Evolutionary conservation across 2,113 vertebrate genomes (phyloP).

Genomic region (Sterrhoptilus dennistouni): DNA sequence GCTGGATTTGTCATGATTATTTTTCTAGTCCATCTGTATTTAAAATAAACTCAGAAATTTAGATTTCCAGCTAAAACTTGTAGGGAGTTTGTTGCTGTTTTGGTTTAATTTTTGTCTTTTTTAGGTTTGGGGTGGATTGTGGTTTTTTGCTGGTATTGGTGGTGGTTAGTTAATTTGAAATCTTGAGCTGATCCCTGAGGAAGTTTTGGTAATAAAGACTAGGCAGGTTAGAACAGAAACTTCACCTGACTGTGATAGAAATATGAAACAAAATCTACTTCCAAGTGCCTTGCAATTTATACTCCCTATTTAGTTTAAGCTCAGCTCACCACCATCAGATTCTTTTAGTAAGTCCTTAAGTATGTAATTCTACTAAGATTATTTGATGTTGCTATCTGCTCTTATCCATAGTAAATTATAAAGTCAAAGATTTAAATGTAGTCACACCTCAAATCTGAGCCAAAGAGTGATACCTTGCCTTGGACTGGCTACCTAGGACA

Average conservation of each 20-base stretch:
- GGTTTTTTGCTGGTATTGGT: background rate
- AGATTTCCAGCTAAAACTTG: background rate
- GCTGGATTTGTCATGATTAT: background rate
- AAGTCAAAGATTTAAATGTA: background rate
- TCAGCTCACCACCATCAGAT: background rate
- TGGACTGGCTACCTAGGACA: background rate
- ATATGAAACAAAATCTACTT: background rate
- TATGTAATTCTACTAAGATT: background rate
- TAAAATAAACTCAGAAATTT: background rate
- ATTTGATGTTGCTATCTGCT: background rate
- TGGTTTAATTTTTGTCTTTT: background rate
- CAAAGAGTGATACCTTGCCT: background rate
- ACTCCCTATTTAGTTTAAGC: background rate
- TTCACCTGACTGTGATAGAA: background rate
- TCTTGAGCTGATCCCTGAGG: background rate
- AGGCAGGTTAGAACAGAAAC: background rate
- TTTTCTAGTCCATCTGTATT: background rate
- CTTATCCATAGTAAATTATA: background rate
- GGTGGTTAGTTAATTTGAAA: background rate
- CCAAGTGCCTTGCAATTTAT: background rate
- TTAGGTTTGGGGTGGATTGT: background rate
- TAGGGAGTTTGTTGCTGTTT: fast-evolving
- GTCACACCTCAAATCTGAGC: background rate
- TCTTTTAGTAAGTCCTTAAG: background rate
- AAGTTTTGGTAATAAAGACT: background rate